These are phyloP conservation scores for Trogon surrucura DNA, from an alignment of 2,113 vertebrate species.

Conservation along the genomic window DNA sequence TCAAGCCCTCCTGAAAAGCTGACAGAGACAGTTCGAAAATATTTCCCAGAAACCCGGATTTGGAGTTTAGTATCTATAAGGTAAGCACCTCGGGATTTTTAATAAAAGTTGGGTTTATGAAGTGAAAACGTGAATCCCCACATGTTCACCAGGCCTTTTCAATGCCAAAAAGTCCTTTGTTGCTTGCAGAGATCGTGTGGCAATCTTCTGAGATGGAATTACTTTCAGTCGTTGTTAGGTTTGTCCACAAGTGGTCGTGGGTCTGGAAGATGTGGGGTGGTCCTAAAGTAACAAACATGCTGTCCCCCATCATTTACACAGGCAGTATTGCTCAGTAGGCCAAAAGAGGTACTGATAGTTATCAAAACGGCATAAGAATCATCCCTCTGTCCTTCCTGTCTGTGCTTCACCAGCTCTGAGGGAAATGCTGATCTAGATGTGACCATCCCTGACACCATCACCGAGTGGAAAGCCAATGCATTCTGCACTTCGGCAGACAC, in stretches of 20 bases:
- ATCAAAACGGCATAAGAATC: background rate
- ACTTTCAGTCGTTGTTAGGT: background rate
- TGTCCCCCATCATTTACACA: background rate
- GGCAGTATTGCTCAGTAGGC: background rate
- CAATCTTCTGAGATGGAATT: background rate
- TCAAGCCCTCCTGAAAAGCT: background rate
- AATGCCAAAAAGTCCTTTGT: background rate
- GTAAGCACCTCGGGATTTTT: conserved; percentile 55
- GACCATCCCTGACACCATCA: conserved; percentile 89
- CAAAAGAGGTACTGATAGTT: background rate
- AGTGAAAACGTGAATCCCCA: background rate
- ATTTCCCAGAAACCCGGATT: conserved; percentile 82
- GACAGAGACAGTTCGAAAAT: conserved; percentile 64
- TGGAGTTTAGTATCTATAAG: conserved; percentile 66
- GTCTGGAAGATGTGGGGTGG: background rate
- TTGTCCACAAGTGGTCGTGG: background rate
- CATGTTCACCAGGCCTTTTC: background rate
- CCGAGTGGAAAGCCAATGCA: conserved; percentile 86
- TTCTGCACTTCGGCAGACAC: conserved; percentile 81
- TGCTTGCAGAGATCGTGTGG: background rate
- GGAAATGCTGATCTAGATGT: conserved; percentile 74
- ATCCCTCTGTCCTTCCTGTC: background rate
- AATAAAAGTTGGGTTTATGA: background rate
- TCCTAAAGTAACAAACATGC: background rate
- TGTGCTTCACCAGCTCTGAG: conserved; percentile 62